Percentiles rank a stretch among this genome's conserved stretches.
Conservation (phyloP, 2,888 invertebrate species). For the Acleris literana region DNA sequence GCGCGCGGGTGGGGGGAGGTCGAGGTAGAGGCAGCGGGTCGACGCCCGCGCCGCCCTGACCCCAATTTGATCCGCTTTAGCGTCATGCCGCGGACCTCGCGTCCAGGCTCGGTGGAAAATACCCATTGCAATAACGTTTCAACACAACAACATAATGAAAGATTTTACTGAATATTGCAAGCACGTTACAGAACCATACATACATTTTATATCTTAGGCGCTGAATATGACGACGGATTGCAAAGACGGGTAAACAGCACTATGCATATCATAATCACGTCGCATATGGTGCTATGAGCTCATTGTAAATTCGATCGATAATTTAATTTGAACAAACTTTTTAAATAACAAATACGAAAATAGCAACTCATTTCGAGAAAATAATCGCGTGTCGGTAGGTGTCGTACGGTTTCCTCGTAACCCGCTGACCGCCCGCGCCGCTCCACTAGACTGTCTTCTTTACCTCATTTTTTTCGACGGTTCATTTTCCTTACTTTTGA, state of each 20-base stretch:
- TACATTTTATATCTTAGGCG: conserved; percentile 20
- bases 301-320: no score
- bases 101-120: conserved; percentile 80
- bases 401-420: conserved; percentile 55
- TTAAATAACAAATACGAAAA: background rate
- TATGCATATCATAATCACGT: background rate
- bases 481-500: conserved; percentile 42
- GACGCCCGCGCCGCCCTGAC: conserved; percentile 82
- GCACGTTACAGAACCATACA: conserved; percentile 26
- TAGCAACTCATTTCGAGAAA: background rate
- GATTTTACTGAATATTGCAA: conserved; percentile 36
- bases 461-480: conserved; percentile 63
- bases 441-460: conserved; percentile 51
- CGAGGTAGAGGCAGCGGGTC: conserved; percentile 71
- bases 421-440: conserved; percentile 58
- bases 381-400: conserved; percentile 20
- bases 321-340: no score
- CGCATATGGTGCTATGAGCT: no score
- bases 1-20: conserved; percentile 43
- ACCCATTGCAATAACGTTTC: conserved; percentile 63
- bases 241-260: background rate
- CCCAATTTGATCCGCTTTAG: conserved; percentile 77
- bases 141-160: conserved; percentile 41
- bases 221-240: background rate
- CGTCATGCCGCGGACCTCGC: conserved; percentile 81